Evolutionary conservation across 2,888 invertebrate genomes (phyloP), one percentile per base, ranked within the genome.

Genomic region (Andrena flavipes): DNA sequence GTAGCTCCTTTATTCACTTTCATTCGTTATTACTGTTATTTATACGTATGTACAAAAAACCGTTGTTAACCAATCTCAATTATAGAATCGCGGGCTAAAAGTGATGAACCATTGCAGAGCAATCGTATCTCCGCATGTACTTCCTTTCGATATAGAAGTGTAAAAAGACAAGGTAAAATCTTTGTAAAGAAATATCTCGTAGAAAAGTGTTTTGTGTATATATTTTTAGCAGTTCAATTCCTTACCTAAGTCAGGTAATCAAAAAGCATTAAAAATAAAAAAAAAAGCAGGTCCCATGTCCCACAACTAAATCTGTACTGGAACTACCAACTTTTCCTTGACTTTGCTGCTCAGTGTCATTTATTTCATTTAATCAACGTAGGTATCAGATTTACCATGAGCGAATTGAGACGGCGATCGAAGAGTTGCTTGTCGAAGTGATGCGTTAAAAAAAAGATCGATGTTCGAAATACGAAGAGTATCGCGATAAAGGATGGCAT

Each of bases 1-100:
- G 90, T 85, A 90, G 88, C 84, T 91, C 88, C 89, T 92, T 92
- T 92, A 92, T 92, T 93, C 90, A 90, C 89, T 90, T 90, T 92
- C 89, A 90, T 90, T 90, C 88, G 86, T 91, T 90, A 90, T 90
- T 91, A 90, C 86, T 88, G 90, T 89, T 88, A 90, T 87, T 87
- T 88, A 88, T 90, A 90, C 84, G 86, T 92, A 92, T 92, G 89
- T 93, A 93, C 92, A 93, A 91, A 92, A 90, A 92, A 91, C 89
- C 87, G 91, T 91, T 86, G 86, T 87, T 76, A 87, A 89, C 77
- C 86, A 84, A 88, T 87, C 51, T 76, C 72, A 59, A 75, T 75
- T 69, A 59, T 87, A 79, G 70, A 79, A 85, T 84, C 63, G 77
- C 77, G 76, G 68, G 71, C 64, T 84, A 81, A 87, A 84, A 76